Conservation (phyloP, 2,797 vertebrate genomes). For the Champsocephalus gunnari region DNA sequence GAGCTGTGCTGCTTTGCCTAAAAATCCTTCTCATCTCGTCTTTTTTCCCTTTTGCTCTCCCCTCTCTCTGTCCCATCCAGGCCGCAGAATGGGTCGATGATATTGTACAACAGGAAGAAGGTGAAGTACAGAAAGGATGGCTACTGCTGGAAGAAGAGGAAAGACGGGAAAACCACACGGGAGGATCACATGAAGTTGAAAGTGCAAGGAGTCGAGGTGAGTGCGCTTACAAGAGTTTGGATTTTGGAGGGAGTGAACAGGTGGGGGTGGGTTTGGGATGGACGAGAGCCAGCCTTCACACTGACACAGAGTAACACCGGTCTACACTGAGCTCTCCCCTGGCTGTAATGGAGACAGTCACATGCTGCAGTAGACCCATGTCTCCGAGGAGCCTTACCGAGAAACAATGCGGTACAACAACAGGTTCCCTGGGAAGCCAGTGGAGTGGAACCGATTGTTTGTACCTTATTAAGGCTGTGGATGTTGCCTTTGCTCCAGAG, state of each 20-base stretch:
- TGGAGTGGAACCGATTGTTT: slow-evolving; percentile 89
- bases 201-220: slow-evolving; percentile 88
- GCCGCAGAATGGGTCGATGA: slow-evolving; percentile 99
- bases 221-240: slow-evolving; percentile 56
- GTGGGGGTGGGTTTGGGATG: not conserved
- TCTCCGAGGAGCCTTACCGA: slow-evolving; percentile 79
- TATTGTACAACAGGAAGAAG: slow-evolving; percentile 99
- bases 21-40: slow-evolving; percentile 72
- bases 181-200: slow-evolving; percentile 99
- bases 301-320: slow-evolving; percentile 74
- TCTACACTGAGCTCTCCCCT: slow-evolving; percentile 69
- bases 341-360: slow-evolving; percentile 80
- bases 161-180: slow-evolving; percentile 98
- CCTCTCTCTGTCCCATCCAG: slow-evolving; percentile 78
- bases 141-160: slow-evolving; percentile 99
- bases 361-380: slow-evolving; percentile 70
- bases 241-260: slow-evolving; percentile 30
- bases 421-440: slow-evolving; percentile 86
- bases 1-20: slow-evolving; percentile 78
- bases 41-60: slow-evolving; percentile 58
- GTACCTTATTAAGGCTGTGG: slow-evolving; percentile 89
- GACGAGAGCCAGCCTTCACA: slow-evolving; percentile 53
- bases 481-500: slow-evolving; percentile 88
- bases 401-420: slow-evolving; percentile 86
- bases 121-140: slow-evolving; percentile 99